These are phyloP conservation scores for Eumeta japonica DNA, from an alignment of 1,140 invertebrate genomes.

Conservation along the genomic window DNA sequence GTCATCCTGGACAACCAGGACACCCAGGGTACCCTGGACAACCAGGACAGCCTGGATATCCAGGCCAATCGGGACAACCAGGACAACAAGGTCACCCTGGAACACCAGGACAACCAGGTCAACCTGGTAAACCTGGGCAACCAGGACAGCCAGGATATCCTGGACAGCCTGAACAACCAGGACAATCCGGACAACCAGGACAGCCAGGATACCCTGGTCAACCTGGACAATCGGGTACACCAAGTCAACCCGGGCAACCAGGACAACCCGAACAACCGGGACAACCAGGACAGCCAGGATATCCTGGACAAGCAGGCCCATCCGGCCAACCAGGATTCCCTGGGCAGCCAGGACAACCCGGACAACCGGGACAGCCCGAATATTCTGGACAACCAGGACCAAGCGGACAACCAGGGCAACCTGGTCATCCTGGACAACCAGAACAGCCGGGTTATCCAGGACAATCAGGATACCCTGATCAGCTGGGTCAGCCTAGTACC, in stretches of 20 bases:
- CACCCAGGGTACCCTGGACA: constrained; percentile 6
- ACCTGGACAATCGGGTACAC: neutral
- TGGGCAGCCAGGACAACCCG: constrained; percentile 2
- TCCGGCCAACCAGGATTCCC: constrained; percentile 7
- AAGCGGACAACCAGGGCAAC: constrained; percentile 2
- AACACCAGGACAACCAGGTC: too few species aligned
- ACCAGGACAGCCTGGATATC: too few species aligned
- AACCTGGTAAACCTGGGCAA: too few species aligned
- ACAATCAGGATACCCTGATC: neutral
- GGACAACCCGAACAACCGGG: constrained; percentile 14
- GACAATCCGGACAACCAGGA: too few species aligned
- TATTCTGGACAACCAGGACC: constrained; percentile 7
- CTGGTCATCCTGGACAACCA: constrained; percentile 4
- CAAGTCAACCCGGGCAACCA: constrained; percentile 10
- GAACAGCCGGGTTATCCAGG: neutral
- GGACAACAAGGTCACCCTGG: too few species aligned
- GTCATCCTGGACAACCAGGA: constrained; percentile 5
- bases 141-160: too few species aligned
- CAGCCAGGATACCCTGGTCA: too few species aligned
- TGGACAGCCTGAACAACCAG: too few species aligned
- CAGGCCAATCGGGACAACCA: too few species aligned
- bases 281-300: constrained; percentile 13
- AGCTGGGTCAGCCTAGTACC: neutral
- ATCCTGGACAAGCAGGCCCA: constrained; percentile 8
- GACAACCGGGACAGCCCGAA: constrained; percentile 9